phyloP scores from a whole-genome alignment of 2,888 invertebrate species.

The Rhogogaster chlorosoma region DNA sequence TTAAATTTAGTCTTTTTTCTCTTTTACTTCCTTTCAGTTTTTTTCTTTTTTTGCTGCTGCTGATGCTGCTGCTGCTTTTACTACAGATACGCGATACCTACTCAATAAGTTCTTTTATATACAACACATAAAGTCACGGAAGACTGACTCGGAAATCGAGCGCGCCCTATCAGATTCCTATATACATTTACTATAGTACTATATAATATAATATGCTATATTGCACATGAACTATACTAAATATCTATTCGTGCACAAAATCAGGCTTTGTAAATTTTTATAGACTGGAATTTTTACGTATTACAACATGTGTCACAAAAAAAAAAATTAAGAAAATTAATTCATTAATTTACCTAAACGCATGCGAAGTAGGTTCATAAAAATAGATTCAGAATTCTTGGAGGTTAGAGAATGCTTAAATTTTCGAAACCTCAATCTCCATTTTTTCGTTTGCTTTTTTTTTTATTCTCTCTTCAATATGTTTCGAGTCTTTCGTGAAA shows the following conservation, averaged over 20 bases:
- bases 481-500: too few relatives aligned
- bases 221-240: background rate
- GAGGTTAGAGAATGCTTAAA: too few relatives aligned
- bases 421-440: too few relatives aligned
- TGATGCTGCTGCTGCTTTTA: background rate
- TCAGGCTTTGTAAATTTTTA: background rate
- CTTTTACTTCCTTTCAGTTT: background rate
- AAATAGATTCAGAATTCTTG: too few relatives aligned
- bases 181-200: background rate
- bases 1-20: background rate
- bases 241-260: background rate
- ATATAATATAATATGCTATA: background rate
- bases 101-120: constrained; percentile 21
- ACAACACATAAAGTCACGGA: constrained; percentile 22
- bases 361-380: too few relatives aligned
- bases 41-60: background rate
- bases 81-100: background rate
- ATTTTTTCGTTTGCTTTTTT: too few relatives aligned
- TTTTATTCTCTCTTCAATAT: too few relatives aligned
- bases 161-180: constrained; percentile 20
- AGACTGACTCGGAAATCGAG: constrained; percentile 37
- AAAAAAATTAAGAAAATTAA: too few relatives aligned
- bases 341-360: too few relatives aligned
- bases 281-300: background rate
- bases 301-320: too few relatives aligned